phyloP scores from a whole-genome alignment of 2,797 vertebrate species.

The Bradypodion pumilum region DNA sequence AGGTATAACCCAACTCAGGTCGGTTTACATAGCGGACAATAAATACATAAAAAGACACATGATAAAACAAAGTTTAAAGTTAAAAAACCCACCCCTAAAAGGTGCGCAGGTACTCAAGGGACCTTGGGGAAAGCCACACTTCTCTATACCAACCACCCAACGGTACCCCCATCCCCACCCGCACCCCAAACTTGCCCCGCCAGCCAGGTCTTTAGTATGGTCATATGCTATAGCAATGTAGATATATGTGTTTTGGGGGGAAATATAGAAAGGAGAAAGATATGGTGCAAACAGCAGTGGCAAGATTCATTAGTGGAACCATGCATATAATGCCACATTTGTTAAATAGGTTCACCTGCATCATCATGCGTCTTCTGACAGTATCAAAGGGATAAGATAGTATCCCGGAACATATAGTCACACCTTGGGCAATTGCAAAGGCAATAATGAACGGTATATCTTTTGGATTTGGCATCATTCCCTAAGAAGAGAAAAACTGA shows the following conservation, averaged over 20 bases:
- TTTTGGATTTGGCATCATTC: conserved; percentile 68
- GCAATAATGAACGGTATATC: conserved; percentile 63
- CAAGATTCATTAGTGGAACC: background rate
- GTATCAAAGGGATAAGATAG: conserved; percentile 71
- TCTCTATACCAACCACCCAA: no score
- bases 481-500: conserved; percentile 50
- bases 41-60: no score
- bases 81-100: no score
- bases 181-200: no score
- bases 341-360: conserved; percentile 62
- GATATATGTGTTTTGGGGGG: background rate
- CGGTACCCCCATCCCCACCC: no score
- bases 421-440: conserved; percentile 69
- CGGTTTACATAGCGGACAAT: no score
- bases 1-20: no score
- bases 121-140: no score
- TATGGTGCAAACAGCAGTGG: background rate
- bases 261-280: background rate
- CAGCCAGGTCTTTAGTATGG: no score
- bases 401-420: conserved; percentile 68
- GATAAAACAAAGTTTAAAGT: no score
- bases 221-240: no score
- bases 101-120: no score
- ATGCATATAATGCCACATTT: background rate
- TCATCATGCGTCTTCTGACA: conserved; percentile 68